Conservation (phyloP, 2,797 vertebrate species). For the Oryzias dopingdopingensis region DNA sequence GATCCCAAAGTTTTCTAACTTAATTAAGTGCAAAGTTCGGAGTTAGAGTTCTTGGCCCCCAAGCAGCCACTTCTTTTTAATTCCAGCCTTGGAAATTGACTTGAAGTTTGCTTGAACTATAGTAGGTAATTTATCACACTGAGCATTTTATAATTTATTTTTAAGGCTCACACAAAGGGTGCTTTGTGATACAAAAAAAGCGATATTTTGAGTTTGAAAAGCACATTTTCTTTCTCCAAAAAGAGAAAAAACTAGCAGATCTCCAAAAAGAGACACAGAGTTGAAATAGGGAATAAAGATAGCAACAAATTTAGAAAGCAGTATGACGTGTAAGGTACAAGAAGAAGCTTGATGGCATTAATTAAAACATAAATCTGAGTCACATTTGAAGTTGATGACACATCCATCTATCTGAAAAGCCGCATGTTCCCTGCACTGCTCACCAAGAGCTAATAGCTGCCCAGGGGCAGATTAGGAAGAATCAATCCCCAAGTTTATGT, state of each 20-base stretch:
- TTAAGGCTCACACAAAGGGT: background rate
- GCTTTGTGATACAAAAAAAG: background rate
- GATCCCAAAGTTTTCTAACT: background rate
- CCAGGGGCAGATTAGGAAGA: constrained; percentile 16
- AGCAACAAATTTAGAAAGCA: background rate
- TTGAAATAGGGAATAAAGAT: background rate
- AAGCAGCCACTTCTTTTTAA: constrained; percentile 1
- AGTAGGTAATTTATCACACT: background rate
- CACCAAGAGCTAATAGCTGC: constrained; percentile 31
- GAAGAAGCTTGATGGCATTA: constrained; percentile 5
- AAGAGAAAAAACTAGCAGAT: background rate
- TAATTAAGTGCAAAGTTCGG: constrained; percentile 1
- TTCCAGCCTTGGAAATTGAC: background rate
- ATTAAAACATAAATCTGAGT: constrained; percentile 15
- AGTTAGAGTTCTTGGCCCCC: background rate
- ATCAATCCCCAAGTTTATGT: constrained; percentile 25
- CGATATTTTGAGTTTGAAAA: background rate
- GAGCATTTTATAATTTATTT: background rate
- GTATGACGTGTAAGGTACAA: background rate
- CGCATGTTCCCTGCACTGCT: constrained; percentile 20
- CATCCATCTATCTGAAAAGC: constrained; percentile 24
- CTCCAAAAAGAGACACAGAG: background rate
- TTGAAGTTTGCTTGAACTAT: constrained; percentile 1
- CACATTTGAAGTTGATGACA: constrained; percentile 21
- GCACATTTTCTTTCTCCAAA: background rate